phyloP scores from a whole-genome alignment of 1,140 invertebrate species.

The Eueides isabella region DNA sequence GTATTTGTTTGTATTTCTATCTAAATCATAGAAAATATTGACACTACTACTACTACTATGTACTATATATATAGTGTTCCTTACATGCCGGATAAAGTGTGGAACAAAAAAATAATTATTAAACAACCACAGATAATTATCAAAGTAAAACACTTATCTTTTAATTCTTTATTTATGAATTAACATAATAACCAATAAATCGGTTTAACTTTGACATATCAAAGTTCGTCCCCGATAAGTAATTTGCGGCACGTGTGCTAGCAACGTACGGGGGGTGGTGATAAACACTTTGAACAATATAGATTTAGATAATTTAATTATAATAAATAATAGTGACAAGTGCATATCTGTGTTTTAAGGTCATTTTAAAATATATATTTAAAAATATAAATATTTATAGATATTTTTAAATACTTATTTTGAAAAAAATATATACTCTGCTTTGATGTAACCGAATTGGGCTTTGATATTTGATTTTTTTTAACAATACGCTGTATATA shows the following conservation, averaged over 20 bases:
- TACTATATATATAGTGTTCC: no score
- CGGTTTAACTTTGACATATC: slow-evolving; percentile 29
- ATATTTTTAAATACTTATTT: background rate
- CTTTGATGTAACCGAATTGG: no score
- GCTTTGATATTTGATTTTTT: no score
- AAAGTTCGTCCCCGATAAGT: slow-evolving; percentile 47
- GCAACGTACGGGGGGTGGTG: slow-evolving; percentile 30
- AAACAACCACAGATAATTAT: background rate
- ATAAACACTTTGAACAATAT: slow-evolving; percentile 25
- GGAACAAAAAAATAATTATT: background rate
- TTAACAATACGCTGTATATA: no score
- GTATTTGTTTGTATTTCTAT: no score
- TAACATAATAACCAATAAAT: slow-evolving; percentile 36
- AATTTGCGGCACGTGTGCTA: slow-evolving; percentile 47
- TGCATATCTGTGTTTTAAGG: background rate
- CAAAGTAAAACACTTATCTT: background rate
- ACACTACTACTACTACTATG: no score
- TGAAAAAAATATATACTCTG: background rate
- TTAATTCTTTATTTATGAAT: slow-evolving; percentile 6
- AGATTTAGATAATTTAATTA: slow-evolving; percentile 19
- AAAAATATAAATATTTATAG: no score
- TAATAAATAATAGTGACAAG: background rate
- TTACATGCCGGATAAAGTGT: no score
- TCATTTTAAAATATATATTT: background rate
- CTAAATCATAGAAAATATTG: no score